phyloP scores from a whole-genome alignment of 2,113 vertebrate species.

The Sinocyclocheilus maitianheensis region DNA sequence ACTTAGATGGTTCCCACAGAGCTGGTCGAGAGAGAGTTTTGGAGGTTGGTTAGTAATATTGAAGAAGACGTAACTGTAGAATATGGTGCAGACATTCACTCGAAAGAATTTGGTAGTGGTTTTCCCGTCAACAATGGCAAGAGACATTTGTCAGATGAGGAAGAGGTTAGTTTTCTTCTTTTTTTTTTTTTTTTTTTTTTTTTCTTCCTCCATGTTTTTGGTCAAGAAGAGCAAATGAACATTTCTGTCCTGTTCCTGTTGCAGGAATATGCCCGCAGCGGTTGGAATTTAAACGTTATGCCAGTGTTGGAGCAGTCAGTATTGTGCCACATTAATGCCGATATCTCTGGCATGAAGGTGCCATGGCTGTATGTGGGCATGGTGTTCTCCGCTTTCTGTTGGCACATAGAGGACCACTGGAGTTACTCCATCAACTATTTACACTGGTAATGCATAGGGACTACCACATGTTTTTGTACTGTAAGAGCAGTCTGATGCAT shows the following conservation, averaged over 20 bases:
- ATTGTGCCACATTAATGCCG: constrained; percentile 94
- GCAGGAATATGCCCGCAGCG: constrained; percentile 87
- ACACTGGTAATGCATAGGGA: constrained; percentile 80
- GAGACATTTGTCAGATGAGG: constrained; percentile 82
- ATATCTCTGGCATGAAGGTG: constrained; percentile 98
- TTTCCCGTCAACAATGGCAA: constrained; percentile 90
- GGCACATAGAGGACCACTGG: constrained; percentile 99
- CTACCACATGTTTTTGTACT: no score
- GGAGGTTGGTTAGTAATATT: constrained; percentile 92
- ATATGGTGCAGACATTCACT: constrained; percentile 96
- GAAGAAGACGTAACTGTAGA: constrained; percentile 96
- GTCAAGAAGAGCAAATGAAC: neutral
- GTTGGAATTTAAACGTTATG: constrained; percentile 98
- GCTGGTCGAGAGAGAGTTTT: constrained; percentile 94
- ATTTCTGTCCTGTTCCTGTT: neutral
- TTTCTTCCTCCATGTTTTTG: neutral
- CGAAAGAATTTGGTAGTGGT: constrained; percentile 95
- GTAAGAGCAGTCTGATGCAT: no score
- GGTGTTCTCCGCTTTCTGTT: constrained; percentile 97
- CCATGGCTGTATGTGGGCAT: constrained; percentile 98
- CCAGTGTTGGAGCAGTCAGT: constrained; percentile 93
- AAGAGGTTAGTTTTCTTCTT: constrained; percentile 76
- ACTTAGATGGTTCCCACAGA: constrained; percentile 93
- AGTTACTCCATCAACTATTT: constrained; percentile 99
- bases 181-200: neutral